Evolutionary conservation across 2,888 invertebrate species (phyloP).

Genomic region (Norana najaformis): DNA sequence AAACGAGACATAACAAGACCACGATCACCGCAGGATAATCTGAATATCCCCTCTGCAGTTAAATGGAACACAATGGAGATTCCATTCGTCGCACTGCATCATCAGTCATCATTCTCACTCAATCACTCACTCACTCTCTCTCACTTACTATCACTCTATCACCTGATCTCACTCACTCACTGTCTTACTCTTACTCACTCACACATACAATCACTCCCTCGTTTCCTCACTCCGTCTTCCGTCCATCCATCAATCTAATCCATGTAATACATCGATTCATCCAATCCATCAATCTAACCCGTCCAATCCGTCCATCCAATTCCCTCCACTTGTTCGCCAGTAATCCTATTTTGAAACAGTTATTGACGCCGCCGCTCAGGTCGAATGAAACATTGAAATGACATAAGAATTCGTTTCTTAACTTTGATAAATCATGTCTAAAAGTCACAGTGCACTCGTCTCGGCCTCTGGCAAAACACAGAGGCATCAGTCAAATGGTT

Average conservation of each 20-base stretch:
- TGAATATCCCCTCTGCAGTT: no score
- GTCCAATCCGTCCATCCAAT: neutral
- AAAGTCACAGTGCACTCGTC: neutral
- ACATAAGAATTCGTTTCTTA: neutral
- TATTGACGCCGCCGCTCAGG: neutral
- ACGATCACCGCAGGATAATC: no score
- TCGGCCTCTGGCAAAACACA: neutral
- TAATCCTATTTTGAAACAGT: no score
- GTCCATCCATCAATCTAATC: neutral
- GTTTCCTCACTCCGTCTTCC: neutral
- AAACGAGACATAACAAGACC: no score
- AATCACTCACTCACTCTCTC: neutral
- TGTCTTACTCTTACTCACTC: neutral
- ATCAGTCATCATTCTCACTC: no score
- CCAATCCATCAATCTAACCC: neutral
- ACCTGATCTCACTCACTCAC: neutral
- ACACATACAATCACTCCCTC: neutral
- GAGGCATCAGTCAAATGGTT: neutral
- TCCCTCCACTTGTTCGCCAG: neutral
- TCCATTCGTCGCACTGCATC: no score
- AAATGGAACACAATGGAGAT: no score
- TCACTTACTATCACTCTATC: neutral
- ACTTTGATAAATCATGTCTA: neutral
- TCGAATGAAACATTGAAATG: neutral
- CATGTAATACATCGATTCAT: neutral